These are phyloP conservation scores for Phylloscopus trochilus DNA, from an alignment of 2,113 vertebrate genomes.

Conservation along the genomic window DNA sequence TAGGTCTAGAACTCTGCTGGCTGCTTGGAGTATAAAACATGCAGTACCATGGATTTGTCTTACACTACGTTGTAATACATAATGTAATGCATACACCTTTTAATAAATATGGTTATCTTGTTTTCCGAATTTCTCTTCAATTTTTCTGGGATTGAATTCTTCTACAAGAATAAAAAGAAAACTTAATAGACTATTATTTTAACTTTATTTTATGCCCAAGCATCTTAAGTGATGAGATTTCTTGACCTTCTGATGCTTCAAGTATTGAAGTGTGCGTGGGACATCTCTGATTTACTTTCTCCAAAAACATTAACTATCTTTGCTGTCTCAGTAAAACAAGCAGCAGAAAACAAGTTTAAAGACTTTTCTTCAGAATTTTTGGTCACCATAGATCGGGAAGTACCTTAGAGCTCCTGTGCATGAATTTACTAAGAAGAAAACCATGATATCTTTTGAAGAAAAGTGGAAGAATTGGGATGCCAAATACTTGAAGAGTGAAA, in stretches of 20 bases:
- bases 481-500: neutral
- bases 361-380: neutral
- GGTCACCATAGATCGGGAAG: neutral
- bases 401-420: neutral
- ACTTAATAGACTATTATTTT: neutral
- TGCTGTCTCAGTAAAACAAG: neutral
- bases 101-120: neutral
- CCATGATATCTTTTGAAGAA: neutral
- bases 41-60: neutral
- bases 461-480: neutral
- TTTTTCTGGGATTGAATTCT: neutral
- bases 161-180: neutral
- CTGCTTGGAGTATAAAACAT: neutral
- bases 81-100: neutral
- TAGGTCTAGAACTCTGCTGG: constrained; percentile 59
- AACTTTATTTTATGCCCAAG: neutral
- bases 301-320: neutral
- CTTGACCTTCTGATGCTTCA: neutral
- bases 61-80: neutral
- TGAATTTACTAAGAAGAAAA: neutral
- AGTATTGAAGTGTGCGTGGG: neutral
- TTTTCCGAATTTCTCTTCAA: neutral
- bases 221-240: neutral
- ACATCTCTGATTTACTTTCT: neutral
- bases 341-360: neutral